Evolutionary conservation across 2,888 invertebrate species (phyloP), one percentile per base, ranked within the genome.

Genomic region (Nematopogon swammerdamellus): DNA sequence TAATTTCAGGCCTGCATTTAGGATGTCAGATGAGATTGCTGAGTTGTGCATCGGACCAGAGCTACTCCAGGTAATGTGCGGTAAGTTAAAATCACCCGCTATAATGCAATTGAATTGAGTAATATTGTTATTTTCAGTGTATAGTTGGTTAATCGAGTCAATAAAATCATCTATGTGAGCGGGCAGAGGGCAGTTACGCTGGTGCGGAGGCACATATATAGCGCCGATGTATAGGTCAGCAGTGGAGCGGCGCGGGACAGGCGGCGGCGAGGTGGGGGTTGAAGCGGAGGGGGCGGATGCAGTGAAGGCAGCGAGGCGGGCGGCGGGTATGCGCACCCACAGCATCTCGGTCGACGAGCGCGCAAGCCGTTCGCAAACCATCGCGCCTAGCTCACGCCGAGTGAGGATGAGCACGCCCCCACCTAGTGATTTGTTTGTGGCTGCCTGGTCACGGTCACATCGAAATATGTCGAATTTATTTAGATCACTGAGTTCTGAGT

Each of bases 71-170:
- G 18, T 18, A 18, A 47, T 18, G 19, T 17, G 29, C 2, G 47
- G 42, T 18, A 36, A 19, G 16, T 47, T 47, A 19, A 47, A 47
- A 18, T 47, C 47, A 3, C 47, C 47, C n/a, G 18, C 11, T 19
- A 42, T n/a, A 19, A 47, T 18, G 19, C 16, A 47, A 16, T 47
- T 47, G 36, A 14, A 8, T 36, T 36, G n/a, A 36, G 8, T 36
- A 36, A 3, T 36, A 14, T 14, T 14, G 3, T 14, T 14, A 36
- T 14, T 36, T 14, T 36, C 36, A 36, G 36, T 36, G n/a, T 14
- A 36, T 3, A 36, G 36, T 36, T 36, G 36, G 3, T 36, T 36
- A 14, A 8, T 14, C 3, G 36, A 25, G 8, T 25, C 25, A 25
- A 25, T 25, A 25, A 25, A 25, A 25, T 25, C 11, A 36, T 36